A percentile compares a stretch with the other conserved stretches of the same genome.
These are phyloP conservation scores for Rattus norvegicus DNA, from an alignment of 2,113 vertebrate genomes.

Conservation along the genomic window DNA sequence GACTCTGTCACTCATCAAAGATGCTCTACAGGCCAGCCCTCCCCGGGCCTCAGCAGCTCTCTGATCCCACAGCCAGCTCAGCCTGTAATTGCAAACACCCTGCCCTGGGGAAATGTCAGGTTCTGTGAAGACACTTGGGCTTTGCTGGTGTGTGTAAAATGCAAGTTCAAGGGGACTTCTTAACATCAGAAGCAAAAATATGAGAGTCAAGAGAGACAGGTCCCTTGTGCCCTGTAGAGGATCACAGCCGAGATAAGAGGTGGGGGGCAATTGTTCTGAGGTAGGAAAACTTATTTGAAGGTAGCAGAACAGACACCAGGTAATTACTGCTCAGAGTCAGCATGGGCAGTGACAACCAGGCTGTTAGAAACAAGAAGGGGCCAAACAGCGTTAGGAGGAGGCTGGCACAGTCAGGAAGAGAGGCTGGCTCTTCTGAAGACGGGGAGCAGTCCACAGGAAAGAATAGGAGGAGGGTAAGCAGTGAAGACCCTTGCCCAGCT, in stretches of 20 bases:
- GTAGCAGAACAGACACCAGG: slow-evolving; percentile 70
- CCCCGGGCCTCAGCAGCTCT: slow-evolving; percentile 62
- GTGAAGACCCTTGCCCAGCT: background rate
- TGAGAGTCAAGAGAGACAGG: slow-evolving; percentile 73
- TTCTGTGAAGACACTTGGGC: slow-evolving; percentile 81
- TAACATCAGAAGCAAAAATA: slow-evolving; percentile 79
- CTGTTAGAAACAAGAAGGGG: slow-evolving; percentile 78
- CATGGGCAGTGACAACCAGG: slow-evolving; percentile 66
- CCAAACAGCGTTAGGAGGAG: background rate
- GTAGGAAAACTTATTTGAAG: slow-evolving; percentile 79
- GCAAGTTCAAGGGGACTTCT: slow-evolving; percentile 81
- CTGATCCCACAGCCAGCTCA: slow-evolving; percentile 81
- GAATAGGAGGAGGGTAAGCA: background rate
- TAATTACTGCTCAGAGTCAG: slow-evolving; percentile 78
- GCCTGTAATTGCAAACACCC: slow-evolving; percentile 81
- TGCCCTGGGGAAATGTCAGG: slow-evolving; percentile 82
- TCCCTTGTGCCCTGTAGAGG: slow-evolving; percentile 72
- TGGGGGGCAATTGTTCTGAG: slow-evolving; percentile 69
- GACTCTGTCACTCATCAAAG: slow-evolving; percentile 84
- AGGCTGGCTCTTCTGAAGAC: background rate
- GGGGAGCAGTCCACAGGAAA: background rate
- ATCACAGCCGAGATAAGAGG: slow-evolving; percentile 77
- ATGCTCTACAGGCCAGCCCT: slow-evolving; percentile 76
- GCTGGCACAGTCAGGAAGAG: background rate
- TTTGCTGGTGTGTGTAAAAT: slow-evolving; percentile 83